These are phyloP conservation scores for Hoplodrina ambigua DNA, from an alignment of 2,888 invertebrate species.

Conservation along the genomic window DNA sequence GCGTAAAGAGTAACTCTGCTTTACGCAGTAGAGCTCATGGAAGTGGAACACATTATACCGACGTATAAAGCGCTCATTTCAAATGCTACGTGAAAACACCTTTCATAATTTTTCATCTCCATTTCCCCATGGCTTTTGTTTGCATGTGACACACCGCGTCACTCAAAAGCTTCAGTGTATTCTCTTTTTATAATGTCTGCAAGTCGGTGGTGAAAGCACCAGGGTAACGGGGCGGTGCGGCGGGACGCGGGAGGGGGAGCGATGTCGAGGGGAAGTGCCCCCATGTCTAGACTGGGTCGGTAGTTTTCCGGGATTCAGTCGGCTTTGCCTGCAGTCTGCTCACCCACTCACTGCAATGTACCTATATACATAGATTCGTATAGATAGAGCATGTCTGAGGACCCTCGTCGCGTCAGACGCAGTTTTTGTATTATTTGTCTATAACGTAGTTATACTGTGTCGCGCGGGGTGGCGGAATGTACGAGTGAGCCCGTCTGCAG, in stretches of 20 bases:
- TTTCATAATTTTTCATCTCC: conserved; percentile 77
- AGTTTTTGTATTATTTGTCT: conserved; percentile 83
- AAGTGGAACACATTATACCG: conserved; percentile 27
- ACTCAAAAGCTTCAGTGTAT: conserved; percentile 83
- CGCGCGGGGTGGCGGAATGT: conserved; percentile 70
- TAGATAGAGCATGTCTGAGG: conserved; percentile 81
- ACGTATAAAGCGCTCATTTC: conserved; percentile 47
- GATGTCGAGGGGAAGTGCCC: conserved; percentile 85
- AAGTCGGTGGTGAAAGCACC: conserved; percentile 86
- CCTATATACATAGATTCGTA: conserved; percentile 75
- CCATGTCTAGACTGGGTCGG: conserved; percentile 91
- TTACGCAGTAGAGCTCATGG: too few species aligned
- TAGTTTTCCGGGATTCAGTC: conserved; percentile 90
- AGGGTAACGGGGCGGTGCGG: conserved; percentile 73
- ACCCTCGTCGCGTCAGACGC: conserved; percentile 85
- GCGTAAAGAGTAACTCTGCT: conserved; percentile 8
- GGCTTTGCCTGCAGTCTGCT: conserved; percentile 89
- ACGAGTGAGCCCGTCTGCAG: conserved; percentile 75
- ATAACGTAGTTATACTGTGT: conserved; percentile 70
- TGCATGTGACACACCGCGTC: conserved; percentile 79
- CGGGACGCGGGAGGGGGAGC: conserved; percentile 59
- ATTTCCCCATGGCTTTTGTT: conserved; percentile 79
- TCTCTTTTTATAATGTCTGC: conserved; percentile 87
- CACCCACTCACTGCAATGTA: conserved; percentile 89
- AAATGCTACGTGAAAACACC: conserved; percentile 70